phyloP scores from a whole-genome alignment of 2,888 invertebrate species.

The Halictus ligatus region DNA sequence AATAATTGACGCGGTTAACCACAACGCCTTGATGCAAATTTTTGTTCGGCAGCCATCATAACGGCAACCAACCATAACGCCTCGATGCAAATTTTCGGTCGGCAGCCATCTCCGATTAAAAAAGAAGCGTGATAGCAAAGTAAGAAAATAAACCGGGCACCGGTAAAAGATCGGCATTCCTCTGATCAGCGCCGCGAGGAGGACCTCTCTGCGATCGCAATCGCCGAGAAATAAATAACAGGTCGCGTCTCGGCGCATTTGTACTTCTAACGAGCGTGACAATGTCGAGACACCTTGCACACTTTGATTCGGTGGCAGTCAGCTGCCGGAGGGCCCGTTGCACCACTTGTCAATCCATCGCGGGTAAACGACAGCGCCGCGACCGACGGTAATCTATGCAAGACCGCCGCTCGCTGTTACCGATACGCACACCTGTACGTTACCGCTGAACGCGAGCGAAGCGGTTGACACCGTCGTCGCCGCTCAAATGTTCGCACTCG shows the following conservation, averaged over 20 bases:
- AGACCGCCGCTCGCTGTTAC: conserved; percentile 31
- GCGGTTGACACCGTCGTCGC: neutral
- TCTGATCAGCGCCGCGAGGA: conserved; percentile 25
- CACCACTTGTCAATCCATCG: conserved; percentile 59
- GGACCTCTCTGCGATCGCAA: conserved; percentile 44
- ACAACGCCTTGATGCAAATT: neutral
- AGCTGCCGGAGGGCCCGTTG: conserved; percentile 66
- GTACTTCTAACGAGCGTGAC: conserved; percentile 59
- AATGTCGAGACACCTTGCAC: conserved; percentile 58
- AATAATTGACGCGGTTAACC: neutral
- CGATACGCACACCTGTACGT: conserved; percentile 64
- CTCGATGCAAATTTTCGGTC: neutral
- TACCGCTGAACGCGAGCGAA: neutral
- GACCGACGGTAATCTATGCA: conserved; percentile 73
- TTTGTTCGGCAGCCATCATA: neutral
- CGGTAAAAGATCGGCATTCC: conserved; percentile 24
- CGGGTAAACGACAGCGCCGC: conserved; percentile 37
- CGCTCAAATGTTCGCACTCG: neutral
- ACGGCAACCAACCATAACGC: no score
- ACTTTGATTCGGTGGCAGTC: conserved; percentile 64
- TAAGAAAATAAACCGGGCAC: conserved; percentile 16
- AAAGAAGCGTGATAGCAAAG: neutral
- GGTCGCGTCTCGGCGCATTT: conserved; percentile 40
- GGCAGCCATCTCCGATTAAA: neutral
- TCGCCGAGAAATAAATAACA: conserved; percentile 54